Percentiles rank a stretch among this genome's conserved stretches.
These are phyloP conservation scores for Hypocryptadius cinnamomeus DNA, from an alignment of 2,113 vertebrate species.

Conservation along the genomic window DNA sequence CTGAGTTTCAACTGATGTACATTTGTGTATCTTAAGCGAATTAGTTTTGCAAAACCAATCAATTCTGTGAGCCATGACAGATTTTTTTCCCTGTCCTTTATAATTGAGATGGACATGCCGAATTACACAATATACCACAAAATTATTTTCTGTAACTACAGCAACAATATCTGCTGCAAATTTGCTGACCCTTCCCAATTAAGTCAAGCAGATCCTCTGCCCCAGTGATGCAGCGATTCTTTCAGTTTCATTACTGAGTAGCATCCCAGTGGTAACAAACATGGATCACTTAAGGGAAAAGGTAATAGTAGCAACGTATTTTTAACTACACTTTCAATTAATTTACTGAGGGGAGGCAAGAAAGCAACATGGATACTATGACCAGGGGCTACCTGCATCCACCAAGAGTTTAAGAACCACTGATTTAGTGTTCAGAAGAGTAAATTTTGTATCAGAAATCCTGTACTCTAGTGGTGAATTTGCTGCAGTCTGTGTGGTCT, in stretches of 20 bases:
- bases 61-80: neutral
- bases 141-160: neutral
- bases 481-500: neutral
- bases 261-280: neutral
- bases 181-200: neutral
- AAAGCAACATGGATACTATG: neutral
- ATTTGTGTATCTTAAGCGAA: neutral
- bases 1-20: fast-evolving
- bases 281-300: neutral
- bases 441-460: neutral
- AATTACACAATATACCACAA: neutral
- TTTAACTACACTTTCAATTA: neutral
- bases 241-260: neutral
- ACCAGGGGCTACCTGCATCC: neutral
- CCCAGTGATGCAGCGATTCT: neutral
- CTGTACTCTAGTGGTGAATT: constrained; percentile 14
- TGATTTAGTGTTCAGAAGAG: neutral
- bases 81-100: neutral
- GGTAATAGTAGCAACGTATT: neutral
- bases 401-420: neutral
- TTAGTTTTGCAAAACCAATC: neutral
- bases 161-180: neutral
- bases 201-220: neutral
- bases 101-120: neutral
- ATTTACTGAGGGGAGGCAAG: neutral